Evolutionary conservation across 2,113 vertebrate genomes (phyloP), one percentile per base, ranked within the genome.

Genomic region (Ochotona princeps): DNA sequence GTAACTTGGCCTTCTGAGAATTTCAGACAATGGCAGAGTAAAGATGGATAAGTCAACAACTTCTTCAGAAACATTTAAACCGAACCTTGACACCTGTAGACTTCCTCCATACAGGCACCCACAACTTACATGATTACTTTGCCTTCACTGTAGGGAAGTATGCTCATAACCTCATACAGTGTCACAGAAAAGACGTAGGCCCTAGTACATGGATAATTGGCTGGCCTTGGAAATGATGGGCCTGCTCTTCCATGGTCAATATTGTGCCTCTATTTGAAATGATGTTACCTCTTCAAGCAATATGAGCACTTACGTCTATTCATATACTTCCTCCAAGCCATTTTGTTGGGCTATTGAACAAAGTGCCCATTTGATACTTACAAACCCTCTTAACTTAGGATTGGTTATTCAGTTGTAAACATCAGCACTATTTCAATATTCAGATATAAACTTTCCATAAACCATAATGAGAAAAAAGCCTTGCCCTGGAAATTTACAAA

Each of bases 361-460:
- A 89, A 82, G 30, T 54, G 49, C 67, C 70, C 61, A 74, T 93
- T 67, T 79, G 70, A 86, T 90, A 61, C 23, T 78, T 91, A 79
- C 74, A 4, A 78, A 89, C 10, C 1, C 76, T 95, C 75, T 95
- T 85, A 72, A 93, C 92, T 96, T 79, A 21, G 11, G 63, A 57
- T 80, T 32, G 7, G 30, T 57, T 28, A 95, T 91, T 96, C 83
- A 17, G 10, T 89, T 92, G 83, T 83, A 94, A 96, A 86, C 60
- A 87, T 65, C 51, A 44, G 25, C 18, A 60, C 30, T 87, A 49
- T 80, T 88, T 86, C 6, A 6, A 89, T 49, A 75, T 25, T 90
- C 51, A 20, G 1, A 49, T 80, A 72, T 66, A n/a, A n/a, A n/a
- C 21, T 66, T n/a, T 35, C 76, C n/a, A 60, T 76, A 84, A 95